Evolutionary conservation across 1,140 invertebrate genomes (phyloP).

Genomic region (Venustaconcha ellipsiformis): DNA sequence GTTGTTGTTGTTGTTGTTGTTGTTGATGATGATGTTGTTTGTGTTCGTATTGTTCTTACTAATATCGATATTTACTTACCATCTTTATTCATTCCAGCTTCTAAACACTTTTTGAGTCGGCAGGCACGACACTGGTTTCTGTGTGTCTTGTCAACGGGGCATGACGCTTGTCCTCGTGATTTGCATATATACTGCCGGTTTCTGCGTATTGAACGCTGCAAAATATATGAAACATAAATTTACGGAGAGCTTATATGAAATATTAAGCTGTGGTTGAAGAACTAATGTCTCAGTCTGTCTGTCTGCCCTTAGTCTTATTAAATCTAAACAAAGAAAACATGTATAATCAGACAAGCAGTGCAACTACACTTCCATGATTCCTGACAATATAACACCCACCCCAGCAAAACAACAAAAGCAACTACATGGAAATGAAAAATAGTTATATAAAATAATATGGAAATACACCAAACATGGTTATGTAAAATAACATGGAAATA

Average conservation of each 20-base stretch:
- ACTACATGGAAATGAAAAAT: too few species aligned
- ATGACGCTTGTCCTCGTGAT: conserved; percentile 84
- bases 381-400: too few species aligned
- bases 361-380: too few species aligned
- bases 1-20: too few species aligned
- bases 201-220: conserved; percentile 91
- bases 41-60: background rate
- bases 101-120: conserved; percentile 95
- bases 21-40: too few species aligned
- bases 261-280: background rate
- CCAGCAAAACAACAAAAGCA: too few species aligned
- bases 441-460: too few species aligned
- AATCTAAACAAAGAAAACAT: too few species aligned
- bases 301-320: background rate
- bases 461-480: too few species aligned
- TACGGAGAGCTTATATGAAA: background rate
- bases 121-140: conserved; percentile 97
- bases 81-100: conserved; percentile 99
- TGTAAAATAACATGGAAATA: too few species aligned
- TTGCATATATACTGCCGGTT: conserved; percentile 97
- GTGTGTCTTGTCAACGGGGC: conserved; percentile 94
- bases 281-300: background rate
- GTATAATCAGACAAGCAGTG: too few species aligned
- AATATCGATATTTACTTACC: conserved; percentile 78
- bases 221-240: conserved; percentile 13